These are phyloP conservation scores for Cyclargus thomasi DNA, from an alignment of 1,140 invertebrate genomes.

Conservation along the genomic window DNA sequence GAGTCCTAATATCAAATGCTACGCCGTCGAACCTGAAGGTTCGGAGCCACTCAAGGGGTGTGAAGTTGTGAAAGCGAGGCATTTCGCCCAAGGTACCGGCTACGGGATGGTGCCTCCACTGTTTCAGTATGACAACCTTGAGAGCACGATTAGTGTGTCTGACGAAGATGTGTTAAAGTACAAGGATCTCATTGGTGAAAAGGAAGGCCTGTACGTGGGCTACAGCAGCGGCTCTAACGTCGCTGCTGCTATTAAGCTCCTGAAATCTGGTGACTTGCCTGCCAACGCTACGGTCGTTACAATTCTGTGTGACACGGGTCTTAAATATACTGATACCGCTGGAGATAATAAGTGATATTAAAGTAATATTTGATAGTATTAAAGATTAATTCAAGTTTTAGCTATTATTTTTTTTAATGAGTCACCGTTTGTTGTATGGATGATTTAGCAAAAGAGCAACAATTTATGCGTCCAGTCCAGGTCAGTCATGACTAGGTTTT, in stretches of 20 bases:
- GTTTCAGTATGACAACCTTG: constrained; percentile 52
- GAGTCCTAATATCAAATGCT: constrained; percentile 46
- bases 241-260: constrained; percentile 55
- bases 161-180: constrained; percentile 62
- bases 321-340: constrained; percentile 42
- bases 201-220: constrained; percentile 63
- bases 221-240: constrained; percentile 64
- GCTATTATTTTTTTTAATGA: no score
- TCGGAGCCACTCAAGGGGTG: constrained; percentile 55
- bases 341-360: no score
- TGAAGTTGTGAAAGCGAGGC: constrained; percentile 54
- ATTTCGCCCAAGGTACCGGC: constrained; percentile 62
- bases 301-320: constrained; percentile 50
- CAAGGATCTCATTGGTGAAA: constrained; percentile 53
- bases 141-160: constrained; percentile 48
- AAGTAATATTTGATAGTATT: no score
- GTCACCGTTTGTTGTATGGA: no score
- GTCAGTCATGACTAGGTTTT: no score
- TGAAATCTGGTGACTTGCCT: constrained; percentile 48
- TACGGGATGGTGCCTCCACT: constrained; percentile 58
- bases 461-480: no score
- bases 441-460: no score
- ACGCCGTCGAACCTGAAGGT: constrained; percentile 56
- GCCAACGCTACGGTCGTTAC: constrained; percentile 60
- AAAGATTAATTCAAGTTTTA: no score